These are phyloP conservation scores for Araneus ventricosus DNA, from an alignment of 1,140 invertebrate species.

Conservation along the genomic window DNA sequence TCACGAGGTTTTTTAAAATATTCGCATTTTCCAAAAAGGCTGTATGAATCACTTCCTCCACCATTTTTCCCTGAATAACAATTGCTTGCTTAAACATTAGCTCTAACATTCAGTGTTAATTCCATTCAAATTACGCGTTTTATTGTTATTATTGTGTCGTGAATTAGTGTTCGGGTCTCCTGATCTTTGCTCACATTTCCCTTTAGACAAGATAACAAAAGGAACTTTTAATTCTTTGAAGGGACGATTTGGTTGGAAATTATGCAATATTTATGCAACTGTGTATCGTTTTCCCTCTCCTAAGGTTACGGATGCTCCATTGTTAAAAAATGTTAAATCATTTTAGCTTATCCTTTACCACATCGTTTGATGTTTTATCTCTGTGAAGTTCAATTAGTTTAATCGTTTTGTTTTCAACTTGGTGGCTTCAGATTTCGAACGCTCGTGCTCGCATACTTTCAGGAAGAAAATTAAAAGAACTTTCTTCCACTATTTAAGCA, in stretches of 20 bases:
- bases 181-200: background rate
- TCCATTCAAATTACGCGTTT: background rate
- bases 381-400: background rate
- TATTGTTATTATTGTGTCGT: background rate
- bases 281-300: background rate
- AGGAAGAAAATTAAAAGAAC: no score
- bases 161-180: background rate
- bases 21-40: background rate
- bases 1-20: background rate
- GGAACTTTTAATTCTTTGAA: background rate
- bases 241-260: background rate
- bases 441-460: no score
- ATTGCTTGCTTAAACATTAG: background rate
- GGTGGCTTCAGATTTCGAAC: background rate
- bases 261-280: background rate
- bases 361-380: background rate
- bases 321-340: background rate
- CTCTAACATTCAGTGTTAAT: slow-evolving; percentile 15
- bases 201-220: slow-evolving; percentile 9
- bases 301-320: background rate
- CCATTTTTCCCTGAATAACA: slow-evolving; percentile 24
- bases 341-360: background rate
- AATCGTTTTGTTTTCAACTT: background rate
- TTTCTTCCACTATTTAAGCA: no score
- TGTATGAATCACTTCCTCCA: background rate